These are phyloP conservation scores for Hemiprocne comata DNA, from an alignment of 2,113 vertebrate genomes.

Conservation along the genomic window DNA sequence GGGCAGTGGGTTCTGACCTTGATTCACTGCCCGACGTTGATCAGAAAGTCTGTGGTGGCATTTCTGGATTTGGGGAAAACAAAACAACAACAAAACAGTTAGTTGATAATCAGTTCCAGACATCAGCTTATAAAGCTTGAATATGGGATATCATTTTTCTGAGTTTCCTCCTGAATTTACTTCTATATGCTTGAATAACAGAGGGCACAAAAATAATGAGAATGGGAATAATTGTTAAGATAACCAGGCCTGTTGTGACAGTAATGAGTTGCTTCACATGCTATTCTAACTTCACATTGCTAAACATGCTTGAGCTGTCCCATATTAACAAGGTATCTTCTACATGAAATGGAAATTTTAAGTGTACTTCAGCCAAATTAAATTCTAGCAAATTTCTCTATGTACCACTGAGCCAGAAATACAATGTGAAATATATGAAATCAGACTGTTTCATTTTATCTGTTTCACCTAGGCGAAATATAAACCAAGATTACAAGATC, in stretches of 20 bases:
- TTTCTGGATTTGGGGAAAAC: slow-evolving; percentile 56
- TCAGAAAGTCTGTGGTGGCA: slow-evolving; percentile 79
- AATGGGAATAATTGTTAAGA: not conserved
- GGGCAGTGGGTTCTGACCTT: slow-evolving; percentile 86
- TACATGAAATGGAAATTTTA: not conserved
- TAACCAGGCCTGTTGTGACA: not conserved
- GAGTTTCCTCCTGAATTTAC: not conserved
- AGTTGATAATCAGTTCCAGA: not conserved
- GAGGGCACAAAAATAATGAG: not conserved
- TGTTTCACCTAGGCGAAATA: not conserved
- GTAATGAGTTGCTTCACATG: not conserved
- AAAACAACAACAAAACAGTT: not conserved
- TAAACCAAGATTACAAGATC: not conserved
- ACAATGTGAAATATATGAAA: not conserved
- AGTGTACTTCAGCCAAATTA: not conserved
- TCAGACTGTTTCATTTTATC: not conserved
- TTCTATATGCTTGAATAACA: not conserved
- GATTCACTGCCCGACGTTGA: slow-evolving; percentile 79
- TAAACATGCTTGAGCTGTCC: not conserved
- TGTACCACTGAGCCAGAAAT: not conserved
- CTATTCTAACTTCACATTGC: not conserved
- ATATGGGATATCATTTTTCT: not conserved
- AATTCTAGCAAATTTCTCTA: not conserved
- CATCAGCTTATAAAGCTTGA: not conserved
- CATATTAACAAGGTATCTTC: not conserved